phyloP scores from a whole-genome alignment of 2,113 vertebrate species.

The Mixornis gularis region DNA sequence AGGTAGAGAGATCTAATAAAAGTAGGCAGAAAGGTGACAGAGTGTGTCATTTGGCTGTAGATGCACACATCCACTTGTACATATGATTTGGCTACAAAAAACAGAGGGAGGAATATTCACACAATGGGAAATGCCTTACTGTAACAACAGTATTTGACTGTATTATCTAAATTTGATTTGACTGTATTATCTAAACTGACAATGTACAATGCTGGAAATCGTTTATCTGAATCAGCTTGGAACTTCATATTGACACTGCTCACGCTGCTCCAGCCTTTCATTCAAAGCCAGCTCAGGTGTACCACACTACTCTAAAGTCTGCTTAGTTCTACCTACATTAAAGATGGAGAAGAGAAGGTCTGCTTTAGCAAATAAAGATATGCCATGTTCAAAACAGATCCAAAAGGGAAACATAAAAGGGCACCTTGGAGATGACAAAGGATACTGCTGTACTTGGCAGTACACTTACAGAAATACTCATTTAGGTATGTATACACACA shows the following conservation, averaged over 20 bases:
- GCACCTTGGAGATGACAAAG: background rate
- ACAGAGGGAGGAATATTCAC: background rate
- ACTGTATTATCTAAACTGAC: background rate
- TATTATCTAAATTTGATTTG: background rate
- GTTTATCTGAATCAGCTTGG: background rate
- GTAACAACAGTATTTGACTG: background rate
- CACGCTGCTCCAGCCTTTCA: background rate
- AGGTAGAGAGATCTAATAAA: background rate
- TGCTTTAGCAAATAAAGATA: background rate
- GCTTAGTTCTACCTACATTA: background rate
- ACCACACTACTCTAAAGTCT: background rate
- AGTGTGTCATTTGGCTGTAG: background rate
- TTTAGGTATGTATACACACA: background rate
- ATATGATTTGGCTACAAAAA: background rate
- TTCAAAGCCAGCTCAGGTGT: background rate
- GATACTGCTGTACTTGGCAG: background rate
- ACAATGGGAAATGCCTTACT: background rate
- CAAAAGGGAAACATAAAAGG: background rate
- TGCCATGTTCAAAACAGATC: background rate
- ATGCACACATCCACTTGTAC: background rate
- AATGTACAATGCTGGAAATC: background rate
- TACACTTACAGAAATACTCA: background rate
- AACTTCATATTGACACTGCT: background rate
- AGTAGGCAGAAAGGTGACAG: background rate
- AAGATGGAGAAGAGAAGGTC: background rate